These are phyloP conservation scores for Drosophila stalkeri DNA, from an alignment of 2,888 invertebrate genomes.

Conservation along the genomic window DNA sequence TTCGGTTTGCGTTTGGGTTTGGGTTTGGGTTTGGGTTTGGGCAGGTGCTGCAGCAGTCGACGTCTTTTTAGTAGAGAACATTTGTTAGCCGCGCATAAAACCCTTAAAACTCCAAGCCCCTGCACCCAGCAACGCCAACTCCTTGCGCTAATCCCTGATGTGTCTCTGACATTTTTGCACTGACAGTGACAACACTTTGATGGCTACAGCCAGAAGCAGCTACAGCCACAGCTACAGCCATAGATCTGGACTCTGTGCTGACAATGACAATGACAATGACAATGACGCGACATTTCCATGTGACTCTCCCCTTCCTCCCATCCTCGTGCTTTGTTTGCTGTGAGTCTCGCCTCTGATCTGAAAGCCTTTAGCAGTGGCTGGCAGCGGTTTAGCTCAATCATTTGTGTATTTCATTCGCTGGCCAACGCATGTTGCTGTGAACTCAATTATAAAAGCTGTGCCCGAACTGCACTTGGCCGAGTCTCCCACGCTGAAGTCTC, in stretches of 20 bases:
- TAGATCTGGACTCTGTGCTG: constrained; percentile 17
- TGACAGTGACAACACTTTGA: constrained; percentile 85
- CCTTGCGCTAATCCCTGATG: constrained; percentile 84
- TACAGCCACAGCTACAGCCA: not conserved
- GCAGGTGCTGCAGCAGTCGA: constrained; percentile 46
- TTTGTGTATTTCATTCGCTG: constrained; percentile 38
- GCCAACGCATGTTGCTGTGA: constrained; percentile 33
- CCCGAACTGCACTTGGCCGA: constrained; percentile 8
- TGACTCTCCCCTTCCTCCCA: constrained; percentile 23
- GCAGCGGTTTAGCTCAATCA: constrained; percentile 51
- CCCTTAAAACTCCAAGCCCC: constrained; percentile 74
- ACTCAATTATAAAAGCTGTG: constrained; percentile 67
- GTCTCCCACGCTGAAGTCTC: constrained; percentile 26
- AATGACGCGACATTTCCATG: constrained; percentile 64
- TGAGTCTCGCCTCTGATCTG: constrained; percentile 3
- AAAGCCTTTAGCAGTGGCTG: constrained; percentile 55
- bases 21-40: not conserved
- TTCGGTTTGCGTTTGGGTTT: not conserved
- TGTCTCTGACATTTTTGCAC: constrained; percentile 84
- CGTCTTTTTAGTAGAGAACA: constrained; percentile 43
- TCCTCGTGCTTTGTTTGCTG: constrained; percentile 12
- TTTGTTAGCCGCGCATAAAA: constrained; percentile 80
- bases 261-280: constrained; percentile 22
- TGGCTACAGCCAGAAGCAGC: constrained; percentile 62
- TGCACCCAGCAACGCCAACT: constrained; percentile 36